Conservation (phyloP, 2,888 invertebrate species). For the Axea sp. region DNA sequence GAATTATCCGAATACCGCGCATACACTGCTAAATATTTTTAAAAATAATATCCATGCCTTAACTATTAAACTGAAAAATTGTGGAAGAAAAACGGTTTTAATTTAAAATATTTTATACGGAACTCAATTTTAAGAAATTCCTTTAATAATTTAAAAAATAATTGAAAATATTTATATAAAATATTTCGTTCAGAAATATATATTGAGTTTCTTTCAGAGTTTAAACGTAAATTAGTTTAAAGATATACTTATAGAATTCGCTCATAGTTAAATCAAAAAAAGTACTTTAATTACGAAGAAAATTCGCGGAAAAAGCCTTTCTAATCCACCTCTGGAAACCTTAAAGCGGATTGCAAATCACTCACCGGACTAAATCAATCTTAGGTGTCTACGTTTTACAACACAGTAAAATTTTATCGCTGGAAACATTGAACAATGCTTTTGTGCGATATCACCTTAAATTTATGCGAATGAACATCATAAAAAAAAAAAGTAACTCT, state of each 20-base stretch:
- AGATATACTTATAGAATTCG: slow-evolving; percentile 13
- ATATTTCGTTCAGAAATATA: no score
- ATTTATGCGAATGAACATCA: slow-evolving; percentile 14
- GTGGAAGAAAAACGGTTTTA: no score
- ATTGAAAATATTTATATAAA: no score
- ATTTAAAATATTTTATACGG: no score
- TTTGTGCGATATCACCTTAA: slow-evolving; percentile 29
- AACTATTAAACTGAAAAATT: no score
- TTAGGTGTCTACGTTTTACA: slow-evolving; percentile 60
- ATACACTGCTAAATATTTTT: no score
- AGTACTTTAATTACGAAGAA: slow-evolving; percentile 66
- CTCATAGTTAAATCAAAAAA: slow-evolving; percentile 63
- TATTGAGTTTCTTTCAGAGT: neutral
- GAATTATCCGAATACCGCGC: no score
- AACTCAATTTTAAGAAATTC: no score
- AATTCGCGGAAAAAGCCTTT: slow-evolving; percentile 65
- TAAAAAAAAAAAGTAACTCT: no score
- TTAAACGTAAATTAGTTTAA: slow-evolving; percentile 13
- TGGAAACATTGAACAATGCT: slow-evolving; percentile 35
- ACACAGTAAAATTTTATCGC: slow-evolving; percentile 52
- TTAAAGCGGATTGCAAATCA: slow-evolving; percentile 67
- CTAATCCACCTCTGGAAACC: slow-evolving; percentile 53
- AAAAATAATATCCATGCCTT: no score
- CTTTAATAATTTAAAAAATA: no score
- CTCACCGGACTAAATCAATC: slow-evolving; percentile 65